Base-by-base conservation (phyloP, 1,140 invertebrate genomes). In the Neoseiulus cucumeris region DNA sequence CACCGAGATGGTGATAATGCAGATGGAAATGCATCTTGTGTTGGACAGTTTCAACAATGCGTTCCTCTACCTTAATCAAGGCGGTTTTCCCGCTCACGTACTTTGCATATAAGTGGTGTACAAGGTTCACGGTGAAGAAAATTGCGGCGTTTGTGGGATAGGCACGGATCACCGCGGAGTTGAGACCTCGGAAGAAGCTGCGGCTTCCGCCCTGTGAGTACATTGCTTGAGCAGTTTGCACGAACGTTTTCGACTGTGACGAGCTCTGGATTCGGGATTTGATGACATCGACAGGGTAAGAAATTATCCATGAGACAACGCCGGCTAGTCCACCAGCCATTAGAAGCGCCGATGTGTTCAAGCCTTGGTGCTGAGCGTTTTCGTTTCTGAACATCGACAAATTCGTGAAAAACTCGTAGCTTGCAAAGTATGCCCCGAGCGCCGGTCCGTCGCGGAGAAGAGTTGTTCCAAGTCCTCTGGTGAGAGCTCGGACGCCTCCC, bases 71-170 rank as follows among this genome's bases (percentile, higher is more conserved):
- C 9, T 17, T 33, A 2, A 59, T 25, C 51, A 59, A 25, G 14
- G 51, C 33, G 14, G 51, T 20, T 9, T 17, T 59, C 25, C 14
- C 33, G 25, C 25, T 29, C 14, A 29, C 33, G 22, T 17, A 59
- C 22, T 59, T 59, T 2, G 14, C 51, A 20, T 59, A 25, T 6
- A 59, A 20, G 70, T 28, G 17, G 17, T 47, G 65, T 6, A 66
- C 17, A 84, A 86, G 89, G 4, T 84, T 84, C 17, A 93, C 87
- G 2, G 87, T 86, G 2, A 85, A 80, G 73, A 94, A 93, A 39
- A 87, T 91, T 1, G 86, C 87, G 0, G 89, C 91, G 72, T 94
- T 95, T n/a, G 85, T 86, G 0, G 91, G 88, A 75, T 94, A 93
- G 0, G 91, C 88, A 41, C 91, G 79, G 39, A 91, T 73, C 17